Base-by-base conservation (phyloP, 1,140 invertebrate species). In the Uloborus diversus region DNA sequence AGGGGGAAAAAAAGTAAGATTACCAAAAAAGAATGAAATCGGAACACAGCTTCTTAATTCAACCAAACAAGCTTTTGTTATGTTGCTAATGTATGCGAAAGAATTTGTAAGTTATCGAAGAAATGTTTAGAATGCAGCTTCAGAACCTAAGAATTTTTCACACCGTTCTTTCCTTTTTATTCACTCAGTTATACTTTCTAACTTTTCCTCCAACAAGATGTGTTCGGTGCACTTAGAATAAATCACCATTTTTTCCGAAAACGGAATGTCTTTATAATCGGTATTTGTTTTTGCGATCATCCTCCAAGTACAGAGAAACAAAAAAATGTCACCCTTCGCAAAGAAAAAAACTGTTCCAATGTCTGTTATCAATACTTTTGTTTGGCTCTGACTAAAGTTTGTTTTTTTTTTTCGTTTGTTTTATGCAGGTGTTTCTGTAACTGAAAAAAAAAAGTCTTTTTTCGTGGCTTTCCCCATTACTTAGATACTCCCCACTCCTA, bases 321-420 rank as follows among this genome's bases (percentile, higher is more conserved):
- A 17, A 23, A 23, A 30, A 11, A 11, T 59, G 11, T 17, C 14
- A n/a, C 32, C n/a, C 13, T 14, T 30, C 9, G 1, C 14, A 28
- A 30, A 13, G 11, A 30, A 30, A 59, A 20, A 23, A 23, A 28
- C 13, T 27, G 7, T 17, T 13, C n/a, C 56, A 59, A 59, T 59
- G 56, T 30, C 9, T 59, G 28, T 59, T 59, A 59, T 59, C 56
- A 59, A 59, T 59, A 59, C 56, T 11, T 11, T 59, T 59, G 56
- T 59, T 59, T 59, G n/a, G 28, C 28, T n/a, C n/a, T 23, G 23
- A 20, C 17, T n/a, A 20, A 20, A 53, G 7, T 30, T 23, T 23
- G n/a, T 53, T 59, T 59, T 59, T 30, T 30, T 20, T 20, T 30
- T 30, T 11, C 37, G 17, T 17, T 13, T 9, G 17, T 17, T 17